phyloP scores from a whole-genome alignment of 2,113 vertebrate species.

The Mustela lutreola region DNA sequence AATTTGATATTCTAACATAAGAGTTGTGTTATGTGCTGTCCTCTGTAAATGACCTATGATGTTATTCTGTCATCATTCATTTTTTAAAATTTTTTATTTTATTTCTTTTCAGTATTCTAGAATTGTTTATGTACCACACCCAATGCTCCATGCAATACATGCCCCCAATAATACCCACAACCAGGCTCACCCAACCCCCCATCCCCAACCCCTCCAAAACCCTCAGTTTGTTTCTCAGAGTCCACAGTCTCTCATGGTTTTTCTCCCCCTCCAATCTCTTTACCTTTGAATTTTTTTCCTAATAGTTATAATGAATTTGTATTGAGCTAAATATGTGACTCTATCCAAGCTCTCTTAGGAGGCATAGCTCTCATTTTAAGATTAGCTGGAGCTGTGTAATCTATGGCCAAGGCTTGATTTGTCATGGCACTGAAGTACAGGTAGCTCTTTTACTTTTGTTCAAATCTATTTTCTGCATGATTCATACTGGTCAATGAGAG shows the following conservation, averaged over 20 bases:
- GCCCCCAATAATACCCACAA: too few species aligned
- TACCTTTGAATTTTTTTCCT: not conserved
- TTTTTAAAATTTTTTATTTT: not conserved
- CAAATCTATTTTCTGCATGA: constrained; percentile 35
- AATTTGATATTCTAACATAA: not conserved
- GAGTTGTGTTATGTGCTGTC: not conserved
- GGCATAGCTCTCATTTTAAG: not conserved
- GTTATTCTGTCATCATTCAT: not conserved
- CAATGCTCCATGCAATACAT: too few species aligned
- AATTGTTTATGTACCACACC: too few species aligned
- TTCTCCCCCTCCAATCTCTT: not conserved
- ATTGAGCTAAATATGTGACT: not conserved
- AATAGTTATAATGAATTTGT: not conserved
- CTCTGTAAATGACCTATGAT: not conserved
- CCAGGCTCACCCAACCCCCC: too few species aligned
- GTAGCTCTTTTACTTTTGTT: not conserved
- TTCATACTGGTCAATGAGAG: not conserved
- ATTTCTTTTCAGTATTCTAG: too few species aligned
- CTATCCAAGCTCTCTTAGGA: not conserved
- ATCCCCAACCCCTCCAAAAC: too few species aligned
- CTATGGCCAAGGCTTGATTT: not conserved
- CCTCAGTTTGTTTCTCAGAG: too few species aligned
- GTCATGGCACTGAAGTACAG: not conserved
- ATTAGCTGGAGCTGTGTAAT: not conserved
- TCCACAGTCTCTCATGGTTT: too few species aligned